Evolutionary conservation across 1,140 invertebrate genomes (phyloP).

Genomic region (Dendroctonus ponderosae): DNA sequence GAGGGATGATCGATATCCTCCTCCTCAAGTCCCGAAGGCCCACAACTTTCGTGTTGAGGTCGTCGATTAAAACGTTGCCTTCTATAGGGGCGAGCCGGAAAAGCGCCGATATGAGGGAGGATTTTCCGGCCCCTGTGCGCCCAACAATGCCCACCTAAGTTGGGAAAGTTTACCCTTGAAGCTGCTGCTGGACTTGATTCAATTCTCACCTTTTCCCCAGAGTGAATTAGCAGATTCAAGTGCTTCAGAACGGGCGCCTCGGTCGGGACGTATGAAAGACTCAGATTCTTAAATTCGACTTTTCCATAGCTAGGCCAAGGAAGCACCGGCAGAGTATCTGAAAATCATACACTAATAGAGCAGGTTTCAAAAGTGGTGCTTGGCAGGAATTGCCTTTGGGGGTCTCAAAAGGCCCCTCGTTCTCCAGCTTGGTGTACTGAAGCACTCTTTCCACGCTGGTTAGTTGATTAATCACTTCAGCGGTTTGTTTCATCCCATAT

Average conservation of each 20-base stretch:
- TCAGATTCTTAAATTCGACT: conserved; percentile 65
- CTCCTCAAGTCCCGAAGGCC: conserved; percentile 62
- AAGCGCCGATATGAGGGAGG: conserved; percentile 68
- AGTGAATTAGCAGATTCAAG: conserved; percentile 60
- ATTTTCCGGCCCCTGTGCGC: conserved; percentile 62
- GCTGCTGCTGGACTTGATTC: background rate
- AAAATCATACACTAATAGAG: background rate
- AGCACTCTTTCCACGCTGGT: conserved; percentile 78
- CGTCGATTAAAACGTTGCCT: conserved; percentile 65
- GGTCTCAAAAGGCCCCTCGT: conserved; percentile 55
- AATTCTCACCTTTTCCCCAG: conserved; percentile 65
- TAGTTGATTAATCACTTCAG: conserved; percentile 82
- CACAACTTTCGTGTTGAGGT: conserved; percentile 58
- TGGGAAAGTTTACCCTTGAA: background rate
- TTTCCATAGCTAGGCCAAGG: conserved; percentile 44
- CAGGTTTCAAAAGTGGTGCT: background rate
- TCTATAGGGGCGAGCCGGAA: conserved; percentile 60
- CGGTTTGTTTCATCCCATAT: conserved; percentile 77
- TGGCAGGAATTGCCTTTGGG: conserved; percentile 50
- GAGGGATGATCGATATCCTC: conserved; percentile 53
- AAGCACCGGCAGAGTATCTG: conserved; percentile 10
- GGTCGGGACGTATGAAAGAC: conserved; percentile 60
- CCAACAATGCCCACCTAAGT: conserved; percentile 29
- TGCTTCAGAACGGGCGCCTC: conserved; percentile 65
- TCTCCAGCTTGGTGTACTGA: conserved; percentile 69